Percentiles rank a stretch among this genome's conserved stretches.
Evolutionary conservation across 2,113 vertebrate genomes (phyloP).

Genomic region (Psilopsiagon aymara): DNA sequence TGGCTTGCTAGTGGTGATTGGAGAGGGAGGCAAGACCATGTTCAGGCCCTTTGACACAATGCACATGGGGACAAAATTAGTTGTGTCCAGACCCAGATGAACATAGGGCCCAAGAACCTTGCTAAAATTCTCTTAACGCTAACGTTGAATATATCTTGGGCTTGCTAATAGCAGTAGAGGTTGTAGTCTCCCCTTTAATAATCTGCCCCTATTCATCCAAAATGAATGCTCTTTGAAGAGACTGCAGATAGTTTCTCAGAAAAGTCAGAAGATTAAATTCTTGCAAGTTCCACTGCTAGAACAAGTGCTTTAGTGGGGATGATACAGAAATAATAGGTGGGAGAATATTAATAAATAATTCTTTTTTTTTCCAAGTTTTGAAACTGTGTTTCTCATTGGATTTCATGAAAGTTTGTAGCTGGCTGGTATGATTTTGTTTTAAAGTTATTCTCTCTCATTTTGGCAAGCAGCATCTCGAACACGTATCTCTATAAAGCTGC

Average conservation of each 20-base stretch:
- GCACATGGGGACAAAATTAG: not conserved
- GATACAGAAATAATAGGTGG: not conserved
- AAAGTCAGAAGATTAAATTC: not conserved
- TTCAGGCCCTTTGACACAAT: not conserved
- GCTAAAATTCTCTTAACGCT: not conserved
- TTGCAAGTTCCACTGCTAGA: not conserved
- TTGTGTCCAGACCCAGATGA: not conserved
- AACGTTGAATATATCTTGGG: rapidly evolving
- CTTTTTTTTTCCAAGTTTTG: not conserved
- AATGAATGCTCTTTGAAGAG: not conserved
- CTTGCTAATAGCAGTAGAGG: not conserved
- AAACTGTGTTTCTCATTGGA: not conserved
- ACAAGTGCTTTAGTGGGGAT: not conserved
- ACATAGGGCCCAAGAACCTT: not conserved
- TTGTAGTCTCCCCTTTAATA: not conserved
- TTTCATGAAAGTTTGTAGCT: not conserved
- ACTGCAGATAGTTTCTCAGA: not conserved
- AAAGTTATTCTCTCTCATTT: not conserved
- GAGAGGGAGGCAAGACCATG: rapidly evolving
- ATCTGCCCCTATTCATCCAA: not conserved
- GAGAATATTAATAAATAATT: not conserved
- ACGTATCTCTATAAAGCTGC: not conserved
- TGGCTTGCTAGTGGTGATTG: not conserved
- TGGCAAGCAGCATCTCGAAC: not conserved
- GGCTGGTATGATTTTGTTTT: not conserved